A percentile compares a stretch with the other conserved stretches of the same genome.
Evolutionary conservation across 2,888 invertebrate species (phyloP).

Genomic region (Synanthedon tipuliformis): DNA sequence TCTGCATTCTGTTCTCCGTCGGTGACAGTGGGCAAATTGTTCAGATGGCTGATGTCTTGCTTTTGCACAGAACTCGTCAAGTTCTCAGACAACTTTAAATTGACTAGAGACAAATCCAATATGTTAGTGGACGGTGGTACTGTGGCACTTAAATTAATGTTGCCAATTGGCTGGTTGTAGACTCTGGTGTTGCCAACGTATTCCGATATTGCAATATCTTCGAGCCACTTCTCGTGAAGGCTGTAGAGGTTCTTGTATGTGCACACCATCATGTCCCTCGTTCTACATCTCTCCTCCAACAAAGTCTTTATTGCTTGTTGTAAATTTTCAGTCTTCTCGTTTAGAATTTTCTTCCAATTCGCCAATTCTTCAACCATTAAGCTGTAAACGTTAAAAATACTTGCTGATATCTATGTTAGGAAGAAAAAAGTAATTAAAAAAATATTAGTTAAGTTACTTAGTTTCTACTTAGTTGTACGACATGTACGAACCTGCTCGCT

Average conservation of each 20-base stretch:
- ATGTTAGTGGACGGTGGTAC: conserved; percentile 70
- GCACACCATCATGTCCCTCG: conserved; percentile 73
- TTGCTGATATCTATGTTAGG: conserved; percentile 2
- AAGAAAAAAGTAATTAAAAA: no score
- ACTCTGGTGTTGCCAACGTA: conserved; percentile 41
- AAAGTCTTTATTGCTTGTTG: conserved; percentile 77
- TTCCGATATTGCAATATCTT: conserved; percentile 54
- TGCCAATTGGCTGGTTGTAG: conserved; percentile 54
- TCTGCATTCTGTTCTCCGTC: conserved; percentile 71
- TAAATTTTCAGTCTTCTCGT: conserved; percentile 76
- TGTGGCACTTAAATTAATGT: conserved; percentile 60
- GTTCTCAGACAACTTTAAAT: conserved; percentile 73
- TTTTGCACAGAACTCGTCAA: conserved; percentile 60
- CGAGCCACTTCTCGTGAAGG: conserved; percentile 58
- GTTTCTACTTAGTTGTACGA: no score
- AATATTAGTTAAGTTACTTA: no score
- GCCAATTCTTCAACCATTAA: conserved; percentile 94
- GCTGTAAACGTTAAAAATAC: conserved; percentile 55
- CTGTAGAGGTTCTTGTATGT: conserved; percentile 72
- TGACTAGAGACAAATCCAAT: conserved; percentile 73
- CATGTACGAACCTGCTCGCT: conserved; percentile 79
- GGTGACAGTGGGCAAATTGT: conserved; percentile 49
- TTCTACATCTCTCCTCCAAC: conserved; percentile 76
- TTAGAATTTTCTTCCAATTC: conserved; percentile 83
- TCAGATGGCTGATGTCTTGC: conserved; percentile 50